Conservation (phyloP, 2,888 invertebrate species). For the Parthenolecanium corni region DNA sequence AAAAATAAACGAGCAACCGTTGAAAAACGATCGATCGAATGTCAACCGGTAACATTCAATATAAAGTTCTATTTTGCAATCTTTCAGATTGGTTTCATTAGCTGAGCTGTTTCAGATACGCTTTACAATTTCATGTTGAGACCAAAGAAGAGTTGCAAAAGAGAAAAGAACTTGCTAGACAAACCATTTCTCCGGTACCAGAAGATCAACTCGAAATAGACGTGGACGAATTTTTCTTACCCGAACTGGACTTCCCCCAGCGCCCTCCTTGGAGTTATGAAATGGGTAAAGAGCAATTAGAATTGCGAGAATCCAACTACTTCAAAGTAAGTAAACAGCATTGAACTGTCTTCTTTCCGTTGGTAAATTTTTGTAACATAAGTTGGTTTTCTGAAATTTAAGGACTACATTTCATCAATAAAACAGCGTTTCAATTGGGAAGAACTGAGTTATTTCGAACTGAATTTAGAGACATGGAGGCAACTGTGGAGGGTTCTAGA, state of each 20-base stretch:
- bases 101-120: conserved; percentile 44
- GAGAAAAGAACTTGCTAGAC: conserved; percentile 55
- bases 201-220: conserved; percentile 57
- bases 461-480: conserved; percentile 92
- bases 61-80: not conserved
- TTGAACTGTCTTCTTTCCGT: no score
- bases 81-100: not conserved
- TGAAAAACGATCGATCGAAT: conserved; percentile 39
- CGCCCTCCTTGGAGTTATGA: conserved; percentile 73
- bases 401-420: conserved; percentile 64
- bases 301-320: conserved; percentile 58
- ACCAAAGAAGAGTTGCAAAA: conserved; percentile 57
- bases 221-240: conserved; percentile 53
- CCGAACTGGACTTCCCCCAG: conserved; percentile 64
- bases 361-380: no score
- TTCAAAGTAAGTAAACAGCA: conserved; percentile 12
- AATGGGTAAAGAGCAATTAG: conserved; percentile 59
- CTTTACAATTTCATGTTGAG: conserved; percentile 72
- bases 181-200: conserved; percentile 45
- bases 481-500: conserved; percentile 92
- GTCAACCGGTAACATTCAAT: conserved; percentile 32
- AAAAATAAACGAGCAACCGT: conserved; percentile 56
- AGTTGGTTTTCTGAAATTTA: conserved; percentile 27
- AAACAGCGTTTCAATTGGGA: conserved; percentile 50
- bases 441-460: conserved; percentile 73